Evolutionary conservation across 2,888 invertebrate genomes (phyloP), one percentile per base, ranked within the genome.

Genomic region (Isotomurus palustris): DNA sequence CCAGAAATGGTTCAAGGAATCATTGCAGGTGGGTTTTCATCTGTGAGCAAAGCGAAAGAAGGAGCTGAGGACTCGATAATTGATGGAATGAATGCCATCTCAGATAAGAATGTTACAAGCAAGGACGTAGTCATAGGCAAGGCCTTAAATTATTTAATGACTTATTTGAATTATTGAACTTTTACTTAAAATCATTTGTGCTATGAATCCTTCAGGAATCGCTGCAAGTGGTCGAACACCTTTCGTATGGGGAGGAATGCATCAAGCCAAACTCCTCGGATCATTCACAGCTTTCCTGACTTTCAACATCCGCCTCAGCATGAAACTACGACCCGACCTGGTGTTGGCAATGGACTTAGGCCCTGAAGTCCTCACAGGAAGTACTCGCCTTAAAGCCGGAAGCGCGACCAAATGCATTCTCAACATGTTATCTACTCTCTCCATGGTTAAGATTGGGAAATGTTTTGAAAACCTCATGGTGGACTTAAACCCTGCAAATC

Each of bases 401-500:
- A 67, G 56, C n/a, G 70, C 68, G 0, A 70, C 70, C 0, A 70
- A 70, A 43, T 61, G 60, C 35, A 40, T 68, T 41, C 60, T 68
- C 12, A 68, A 70, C 51, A 67, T 67, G 63, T 49, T 70, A 17
- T 65, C 68, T 6, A 68, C 70, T 5, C 51, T 70, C 8, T 62
- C 68, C 4, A 67, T 68, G 67, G 67, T 68, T 3, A 52, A 58
- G 14, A 67, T 66, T 28, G 67, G 68, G 21, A 70, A 68, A 62
- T 64, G 64, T 43, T 62, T 70, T 24, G 68, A 70, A 47, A 70
- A 68, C 53, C 38, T 70, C 4, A 70, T 68, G 67, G 58, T 68
- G 6, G 70, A 68, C 27, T 32, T 67, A 21, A 64, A 60, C 21
- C 64, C 70, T 35, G 61, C 64, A 3, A 68, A 68, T 55, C 60